Evolutionary conservation across 2,113 vertebrate genomes (phyloP).

Genomic region (Lasiurus cinereus): DNA sequence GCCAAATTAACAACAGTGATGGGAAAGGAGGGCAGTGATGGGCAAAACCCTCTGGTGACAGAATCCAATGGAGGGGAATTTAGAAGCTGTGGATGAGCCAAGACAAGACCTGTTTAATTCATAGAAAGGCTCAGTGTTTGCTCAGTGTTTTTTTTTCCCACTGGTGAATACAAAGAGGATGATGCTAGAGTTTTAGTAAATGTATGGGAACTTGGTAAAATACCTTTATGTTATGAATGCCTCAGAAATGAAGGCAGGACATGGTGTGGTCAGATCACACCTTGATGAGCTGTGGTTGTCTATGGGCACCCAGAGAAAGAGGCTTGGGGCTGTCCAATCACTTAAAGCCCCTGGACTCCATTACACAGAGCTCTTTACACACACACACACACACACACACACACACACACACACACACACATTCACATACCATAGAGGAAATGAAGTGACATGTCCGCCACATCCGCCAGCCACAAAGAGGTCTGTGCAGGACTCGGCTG

Average conservation of each 20-base stretch:
- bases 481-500: neutral
- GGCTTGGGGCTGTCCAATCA: neutral
- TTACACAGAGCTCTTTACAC: too few relatives aligned
- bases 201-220: neutral
- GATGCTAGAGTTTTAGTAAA: neutral
- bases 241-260: neutral
- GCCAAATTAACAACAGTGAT: neutral
- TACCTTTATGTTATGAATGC: neutral
- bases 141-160: neutral
- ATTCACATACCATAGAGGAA: neutral
- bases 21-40: neutral
- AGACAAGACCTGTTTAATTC: neutral
- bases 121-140: neutral
- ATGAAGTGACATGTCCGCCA: too few relatives aligned
- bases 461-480: neutral
- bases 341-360: neutral
- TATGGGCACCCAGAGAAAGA: neutral
- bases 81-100: neutral
- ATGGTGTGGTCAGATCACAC: fast-evolving
- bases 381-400: neutral
- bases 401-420: neutral
- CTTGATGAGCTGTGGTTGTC: neutral
- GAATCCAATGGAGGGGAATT: neutral
- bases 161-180: neutral
- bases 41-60: neutral